Evolutionary conservation across 2,113 vertebrate species (phyloP), one percentile per base, ranked within the genome.

Genomic region (Coregonus clupeaformis): DNA sequence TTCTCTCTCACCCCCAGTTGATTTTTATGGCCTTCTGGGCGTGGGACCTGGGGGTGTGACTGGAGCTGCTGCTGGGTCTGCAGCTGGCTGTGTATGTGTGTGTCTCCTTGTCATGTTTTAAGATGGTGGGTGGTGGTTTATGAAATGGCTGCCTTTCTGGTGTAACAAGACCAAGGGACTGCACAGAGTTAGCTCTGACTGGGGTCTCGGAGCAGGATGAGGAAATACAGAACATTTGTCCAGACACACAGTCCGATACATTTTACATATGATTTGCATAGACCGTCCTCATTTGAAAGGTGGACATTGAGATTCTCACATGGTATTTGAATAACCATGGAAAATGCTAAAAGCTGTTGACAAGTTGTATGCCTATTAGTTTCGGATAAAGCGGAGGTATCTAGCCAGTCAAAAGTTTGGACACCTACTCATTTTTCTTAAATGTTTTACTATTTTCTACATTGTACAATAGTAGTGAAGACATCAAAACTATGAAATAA

Each of bases 231-330:
- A 22, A 9, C 27, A 16, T 22, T 16, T 12, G 49, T 71, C 24
- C 36, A 64, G 12, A 5, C 5, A 27, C 3, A 32, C 57, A 62
- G 16, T 30, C 25, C 6, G 63, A 29, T 0, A 30, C 20, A 78
- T 78, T 78, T 78, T 78, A 64, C 77, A 74, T 70, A 64, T 55
- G 47, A 72, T 79, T 79, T 70, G 72, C 77, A 71, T 74, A 74
- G 72, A 79, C 66, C 47, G 69, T 5, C 27, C 27, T 32, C 16
- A 30, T 30, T 65, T 65, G 24, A 25, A 63, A 13, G 25, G 9
- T 36, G 30, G 30, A 67, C 6, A 42, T 32, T 60, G 57, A 20
- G 52, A 1, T 18, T 55, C 52, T 55, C 14, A 18, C 36, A 12
- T 12, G 36, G 36, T 42, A 42, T 42, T 42, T 55, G 16, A 55